Evolutionary conservation across 2,113 vertebrate species (phyloP).

Genomic region (Trematomus loennbergii): DNA sequence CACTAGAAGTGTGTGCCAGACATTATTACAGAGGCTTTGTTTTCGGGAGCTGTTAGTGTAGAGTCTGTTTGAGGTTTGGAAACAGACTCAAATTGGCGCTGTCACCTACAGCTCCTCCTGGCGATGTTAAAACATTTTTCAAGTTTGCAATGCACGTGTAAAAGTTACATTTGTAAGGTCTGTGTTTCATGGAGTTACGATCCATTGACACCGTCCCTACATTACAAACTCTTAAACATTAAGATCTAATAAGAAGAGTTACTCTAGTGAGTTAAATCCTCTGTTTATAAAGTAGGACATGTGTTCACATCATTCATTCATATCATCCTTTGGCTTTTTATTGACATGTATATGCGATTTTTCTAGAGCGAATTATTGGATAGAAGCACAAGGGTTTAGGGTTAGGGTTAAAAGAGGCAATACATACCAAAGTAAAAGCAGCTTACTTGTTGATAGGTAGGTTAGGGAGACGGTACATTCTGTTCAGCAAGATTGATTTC

Average conservation of each 20-base stretch:
- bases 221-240: not conserved
- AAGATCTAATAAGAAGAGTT: not conserved
- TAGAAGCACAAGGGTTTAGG: not conserved
- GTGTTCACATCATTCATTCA: not conserved
- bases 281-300: not conserved
- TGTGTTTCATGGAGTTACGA: not conserved
- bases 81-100: no score
- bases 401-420: not conserved
- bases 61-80: no score
- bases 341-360: not conserved
- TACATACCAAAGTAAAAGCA: not conserved
- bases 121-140: not conserved
- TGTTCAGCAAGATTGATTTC: not conserved
- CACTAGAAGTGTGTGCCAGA: no score
- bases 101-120: no score
- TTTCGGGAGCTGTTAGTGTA: not conserved
- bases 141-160: not conserved
- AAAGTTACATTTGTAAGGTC: not conserved
- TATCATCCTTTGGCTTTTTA: not conserved
- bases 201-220: not conserved
- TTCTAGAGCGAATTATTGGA: slow-evolving; percentile 4
- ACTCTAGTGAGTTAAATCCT: not conserved
- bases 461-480: not conserved
- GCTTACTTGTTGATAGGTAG: not conserved
- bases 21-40: no score